Conservation (phyloP, 2,797 vertebrate species). For the Leontocebus nigricollis region DNA sequence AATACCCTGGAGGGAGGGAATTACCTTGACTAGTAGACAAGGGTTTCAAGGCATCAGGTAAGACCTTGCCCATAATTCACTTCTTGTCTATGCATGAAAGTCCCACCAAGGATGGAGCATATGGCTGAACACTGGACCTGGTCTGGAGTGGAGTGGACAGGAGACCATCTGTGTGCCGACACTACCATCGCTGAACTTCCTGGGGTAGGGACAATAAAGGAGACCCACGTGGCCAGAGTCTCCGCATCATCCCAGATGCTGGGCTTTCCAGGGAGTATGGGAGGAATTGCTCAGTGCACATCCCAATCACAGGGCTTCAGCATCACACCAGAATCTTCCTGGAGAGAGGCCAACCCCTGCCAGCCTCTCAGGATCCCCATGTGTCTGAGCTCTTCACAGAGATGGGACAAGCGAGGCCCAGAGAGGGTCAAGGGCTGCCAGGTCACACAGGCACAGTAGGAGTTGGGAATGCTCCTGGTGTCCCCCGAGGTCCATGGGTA, state of each 20-base stretch:
- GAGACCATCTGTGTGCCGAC: background rate
- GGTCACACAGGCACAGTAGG: background rate
- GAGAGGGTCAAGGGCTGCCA: background rate
- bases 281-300: background rate
- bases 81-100: background rate
- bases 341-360: background rate
- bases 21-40: background rate
- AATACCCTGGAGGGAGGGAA: background rate
- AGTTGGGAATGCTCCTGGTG: background rate
- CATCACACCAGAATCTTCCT: background rate
- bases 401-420: background rate
- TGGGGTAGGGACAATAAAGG: background rate
- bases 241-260: background rate
- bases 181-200: background rate
- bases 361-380: background rate
- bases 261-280: background rate
- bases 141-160: background rate
- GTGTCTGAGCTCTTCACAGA: background rate
- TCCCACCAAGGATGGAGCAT: background rate
- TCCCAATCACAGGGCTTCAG: accelerated
- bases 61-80: background rate
- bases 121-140: background rate
- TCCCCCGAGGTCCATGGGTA: background rate
- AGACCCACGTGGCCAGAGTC: background rate
- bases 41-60: background rate